Evolutionary conservation across 2,888 invertebrate species (phyloP), one percentile per base, ranked within the genome.

Genomic region (Plebejus melissa): DNA sequence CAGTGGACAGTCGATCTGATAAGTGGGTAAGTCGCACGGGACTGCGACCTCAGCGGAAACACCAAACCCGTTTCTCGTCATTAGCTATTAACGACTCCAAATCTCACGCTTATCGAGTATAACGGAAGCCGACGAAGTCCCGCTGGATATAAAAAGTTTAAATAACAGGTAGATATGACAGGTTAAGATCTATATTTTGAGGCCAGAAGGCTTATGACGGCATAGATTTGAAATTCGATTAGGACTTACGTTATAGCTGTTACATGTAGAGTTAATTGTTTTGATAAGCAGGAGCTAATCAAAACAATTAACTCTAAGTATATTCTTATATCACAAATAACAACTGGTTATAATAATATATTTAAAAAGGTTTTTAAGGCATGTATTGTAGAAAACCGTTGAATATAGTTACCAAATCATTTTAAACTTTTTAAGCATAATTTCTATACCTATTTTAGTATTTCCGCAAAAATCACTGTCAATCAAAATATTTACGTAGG

Each of bases 11-110:
- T 36, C 32, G 36, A 69, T 36, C 38, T 22, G n/a, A 16, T 38
- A 69, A 69, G 36, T 38, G 38, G 69, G 69, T 69, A 69, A 38
- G 69, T 65, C 60, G 32, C 32, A 65, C 13, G 70, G 41, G 38
- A 38, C 41, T 11, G 41, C 41, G n/a, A 22, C 16, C 38, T 41
- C 70, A 22, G 70, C 70, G 38, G 38, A 41, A 41, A 22, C 70
- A 70, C 70, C 22, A 70, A 69, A 70, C 70, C 38, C 28, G 70
- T 70, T 70, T 70, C 70, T 38, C 38, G 70, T 70, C 38, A 70
- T 41, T 70, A 70, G 70, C n/a, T 70, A 70, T 70, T 41, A 22
- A 69, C 36, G 69, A 70, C 38, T 41, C 41, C n/a, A 41, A 70
- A 70, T 70, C 70, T 70, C 70, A 70, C 70, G 70, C 70, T 38